These are phyloP conservation scores for Andrena camellia DNA, from an alignment of 2,888 invertebrate species.

Conservation along the genomic window DNA sequence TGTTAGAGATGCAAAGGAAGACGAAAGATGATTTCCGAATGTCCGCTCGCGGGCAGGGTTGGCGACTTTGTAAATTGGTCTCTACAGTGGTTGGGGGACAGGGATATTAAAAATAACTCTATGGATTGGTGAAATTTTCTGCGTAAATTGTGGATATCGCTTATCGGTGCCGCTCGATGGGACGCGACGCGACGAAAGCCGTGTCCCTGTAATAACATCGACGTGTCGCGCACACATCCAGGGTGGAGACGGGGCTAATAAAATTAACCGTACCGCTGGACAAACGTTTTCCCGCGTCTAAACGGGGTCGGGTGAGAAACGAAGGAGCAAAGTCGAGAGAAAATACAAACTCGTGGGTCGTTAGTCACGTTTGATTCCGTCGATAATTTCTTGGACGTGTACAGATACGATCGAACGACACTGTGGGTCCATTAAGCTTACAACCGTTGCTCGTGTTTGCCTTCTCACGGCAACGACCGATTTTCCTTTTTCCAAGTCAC, in stretches of 20 bases:
- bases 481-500: neutral
- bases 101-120: too few species aligned
- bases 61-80: too few species aligned
- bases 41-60: too few species aligned
- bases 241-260: conserved; percentile 29
- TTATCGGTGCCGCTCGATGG: neutral
- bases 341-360: conserved; percentile 41
- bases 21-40: too few species aligned
- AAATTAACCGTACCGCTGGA: conserved; percentile 50
- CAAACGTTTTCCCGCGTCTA: conserved; percentile 41
- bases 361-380: conserved; percentile 69
- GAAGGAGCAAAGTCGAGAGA: conserved; percentile 18
- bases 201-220: neutral
- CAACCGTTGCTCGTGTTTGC: conserved; percentile 25
- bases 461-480: neutral
- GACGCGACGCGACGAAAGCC: neutral
- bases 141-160: neutral
- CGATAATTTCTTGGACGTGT: conserved; percentile 44
- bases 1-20: too few species aligned
- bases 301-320: neutral
- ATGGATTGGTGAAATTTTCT: neutral
- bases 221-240: neutral
- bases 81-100: too few species aligned
- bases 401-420: conserved; percentile 5
- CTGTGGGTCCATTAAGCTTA: conserved; percentile 34